These are phyloP conservation scores for Xenentodon cancila DNA, from an alignment of 2,797 vertebrate species.

Conservation along the genomic window DNA sequence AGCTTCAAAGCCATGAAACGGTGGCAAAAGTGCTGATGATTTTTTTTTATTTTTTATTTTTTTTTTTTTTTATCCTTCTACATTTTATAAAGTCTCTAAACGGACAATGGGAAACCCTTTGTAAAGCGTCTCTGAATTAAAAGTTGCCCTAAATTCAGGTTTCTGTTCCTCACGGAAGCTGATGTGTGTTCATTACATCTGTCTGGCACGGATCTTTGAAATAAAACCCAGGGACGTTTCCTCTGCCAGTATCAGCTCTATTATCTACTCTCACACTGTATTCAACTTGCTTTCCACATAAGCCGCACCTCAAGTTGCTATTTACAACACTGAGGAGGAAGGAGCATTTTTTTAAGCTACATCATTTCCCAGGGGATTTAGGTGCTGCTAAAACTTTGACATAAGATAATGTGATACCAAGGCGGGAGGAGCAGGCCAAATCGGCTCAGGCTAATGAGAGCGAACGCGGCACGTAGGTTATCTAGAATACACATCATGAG, in stretches of 20 bases:
- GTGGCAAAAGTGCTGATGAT: constrained; percentile 7
- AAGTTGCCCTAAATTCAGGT: constrained; percentile 10
- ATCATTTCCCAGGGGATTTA: constrained; percentile 53
- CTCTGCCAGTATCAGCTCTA: constrained; percentile 12
- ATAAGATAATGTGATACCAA: constrained; percentile 35
- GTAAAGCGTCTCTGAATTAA: not conserved
- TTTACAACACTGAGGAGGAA: constrained; percentile 41
- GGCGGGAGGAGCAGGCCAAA: constrained; percentile 37
- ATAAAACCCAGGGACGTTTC: constrained; percentile 48
- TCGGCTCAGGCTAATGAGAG: constrained; percentile 27
- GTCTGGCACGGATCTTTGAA: constrained; percentile 48
- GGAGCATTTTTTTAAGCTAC: constrained; percentile 42
- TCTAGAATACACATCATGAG: constrained; percentile 23
- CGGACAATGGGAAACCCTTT: constrained; percentile 29
- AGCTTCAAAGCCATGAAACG: constrained; percentile 52
- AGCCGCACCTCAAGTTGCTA: constrained; percentile 47
- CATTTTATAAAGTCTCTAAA: constrained; percentile 29
- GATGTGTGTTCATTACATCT: constrained; percentile 11
- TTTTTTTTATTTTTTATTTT: too few species aligned
- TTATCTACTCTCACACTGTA: constrained; percentile 29
- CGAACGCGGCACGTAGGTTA: constrained; percentile 35
- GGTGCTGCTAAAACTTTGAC: constrained; percentile 33
- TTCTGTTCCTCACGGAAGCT: constrained; percentile 15
- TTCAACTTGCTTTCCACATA: constrained; percentile 10
- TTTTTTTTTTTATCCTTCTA: constrained; percentile 9